A percentile compares a stretch with the other conserved stretches of the same genome.
phyloP scores from a whole-genome alignment of 1,140 invertebrate genomes.

The Solenopsis fugax region DNA sequence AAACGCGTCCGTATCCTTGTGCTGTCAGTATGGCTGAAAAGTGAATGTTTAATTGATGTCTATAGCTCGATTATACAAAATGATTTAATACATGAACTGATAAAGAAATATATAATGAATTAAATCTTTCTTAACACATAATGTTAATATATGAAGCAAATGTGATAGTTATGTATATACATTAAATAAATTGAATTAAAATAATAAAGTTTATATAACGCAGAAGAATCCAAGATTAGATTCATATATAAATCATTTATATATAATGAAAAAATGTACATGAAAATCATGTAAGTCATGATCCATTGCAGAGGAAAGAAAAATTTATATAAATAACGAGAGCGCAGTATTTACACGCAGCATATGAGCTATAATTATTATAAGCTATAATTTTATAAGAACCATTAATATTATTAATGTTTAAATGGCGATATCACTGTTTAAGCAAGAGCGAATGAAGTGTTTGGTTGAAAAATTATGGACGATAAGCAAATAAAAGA shows the following conservation, averaged over 20 bases:
- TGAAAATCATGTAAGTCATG: conserved; percentile 6
- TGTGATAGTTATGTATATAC: not conserved
- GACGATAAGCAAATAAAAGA: conserved; percentile 34
- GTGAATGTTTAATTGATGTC: conserved; percentile 29
- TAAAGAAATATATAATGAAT: not conserved
- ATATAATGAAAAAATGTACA: not conserved
- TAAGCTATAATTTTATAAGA: not conserved
- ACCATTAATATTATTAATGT: not conserved
- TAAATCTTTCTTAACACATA: not conserved
- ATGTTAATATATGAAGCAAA: not conserved
- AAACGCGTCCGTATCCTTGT: not conserved
- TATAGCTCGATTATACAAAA: conserved; percentile 1
- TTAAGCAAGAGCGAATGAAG: conserved; percentile 35
- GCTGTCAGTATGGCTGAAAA: conserved; percentile 25
- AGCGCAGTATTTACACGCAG: not conserved
- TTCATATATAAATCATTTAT: not conserved
- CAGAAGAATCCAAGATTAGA: not conserved
- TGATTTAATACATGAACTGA: conserved; percentile 6
- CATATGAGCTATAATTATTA: conserved; percentile 9
- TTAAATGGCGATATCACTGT: not conserved
- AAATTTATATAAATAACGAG: not conserved
- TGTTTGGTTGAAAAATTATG: conserved; percentile 63
- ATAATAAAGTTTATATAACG: not conserved
- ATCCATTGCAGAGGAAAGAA: not conserved
- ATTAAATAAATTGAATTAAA: conserved; percentile 12